Percentiles rank a stretch among this genome's conserved stretches.
phyloP scores from a whole-genome alignment of 2,888 invertebrate species.

The Nymphalis urticae region DNA sequence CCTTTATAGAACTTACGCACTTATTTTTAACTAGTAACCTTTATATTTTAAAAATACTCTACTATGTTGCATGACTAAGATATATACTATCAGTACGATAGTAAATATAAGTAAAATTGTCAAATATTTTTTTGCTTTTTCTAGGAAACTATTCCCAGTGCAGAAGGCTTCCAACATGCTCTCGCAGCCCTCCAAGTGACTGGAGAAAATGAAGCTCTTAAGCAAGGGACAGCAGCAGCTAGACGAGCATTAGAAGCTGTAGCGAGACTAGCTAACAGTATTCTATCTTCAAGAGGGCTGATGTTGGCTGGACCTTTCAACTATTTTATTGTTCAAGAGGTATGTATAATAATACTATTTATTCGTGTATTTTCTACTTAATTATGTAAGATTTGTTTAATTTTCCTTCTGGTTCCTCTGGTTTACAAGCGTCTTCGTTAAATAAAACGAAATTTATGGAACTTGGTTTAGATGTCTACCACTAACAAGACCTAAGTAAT shows the following conservation, averaged over 20 bases:
- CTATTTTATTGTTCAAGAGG: constrained; percentile 92
- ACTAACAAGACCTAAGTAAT: too few species aligned
- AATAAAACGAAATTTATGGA: too few species aligned
- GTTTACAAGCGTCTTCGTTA: too few species aligned
- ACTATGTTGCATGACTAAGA: background rate
- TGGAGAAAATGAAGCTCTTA: constrained; percentile 79
- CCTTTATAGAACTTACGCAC: too few species aligned
- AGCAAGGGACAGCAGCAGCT: constrained; percentile 82
- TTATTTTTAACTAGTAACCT: too few species aligned
- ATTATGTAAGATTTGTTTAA: too few species aligned
- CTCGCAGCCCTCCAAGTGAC: constrained; percentile 67
- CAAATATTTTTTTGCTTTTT: background rate
- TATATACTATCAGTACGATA: background rate
- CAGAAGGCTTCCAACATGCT: constrained; percentile 68
- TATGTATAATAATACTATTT: constrained; percentile 50
- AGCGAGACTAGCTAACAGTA: constrained; percentile 85
- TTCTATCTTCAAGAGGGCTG: constrained; percentile 90
- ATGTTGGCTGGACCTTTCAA: constrained; percentile 93
- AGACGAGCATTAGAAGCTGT: constrained; percentile 41
- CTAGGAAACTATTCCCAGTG: constrained; percentile 45
- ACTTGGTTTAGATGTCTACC: too few species aligned
- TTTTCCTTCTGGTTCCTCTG: too few species aligned
- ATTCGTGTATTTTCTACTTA: too few species aligned
- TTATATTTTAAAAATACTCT: too few species aligned
- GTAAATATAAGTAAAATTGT: background rate